Base-by-base conservation (phyloP, 2,797 vertebrate genomes). In the Mergus octosetaceus region DNA sequence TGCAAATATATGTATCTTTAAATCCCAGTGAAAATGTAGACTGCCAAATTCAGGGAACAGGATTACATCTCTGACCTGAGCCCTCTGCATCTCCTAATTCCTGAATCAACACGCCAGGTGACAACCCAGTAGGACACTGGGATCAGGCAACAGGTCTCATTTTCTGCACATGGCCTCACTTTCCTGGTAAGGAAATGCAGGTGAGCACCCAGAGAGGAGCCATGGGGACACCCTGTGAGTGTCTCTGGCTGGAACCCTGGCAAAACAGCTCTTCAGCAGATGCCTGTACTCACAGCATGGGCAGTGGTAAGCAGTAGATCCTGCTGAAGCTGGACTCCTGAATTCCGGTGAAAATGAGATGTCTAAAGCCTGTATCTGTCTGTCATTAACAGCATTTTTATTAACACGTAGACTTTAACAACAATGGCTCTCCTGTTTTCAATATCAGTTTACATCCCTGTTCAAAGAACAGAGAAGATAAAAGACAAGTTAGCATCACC, bases 81-180 rank as follows among this genome's bases (percentile, higher is more conserved):
- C 41, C 27, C 41, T 78, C 12, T 16, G 3, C 19, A 39, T 14
- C 18, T 36, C 54, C 39, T 3, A 41, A 47, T 62, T 45, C n/a
- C 62, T 13, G 51, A 92, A 88, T 39, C 27, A 36, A n/a, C 0
- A 1, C 19, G 61, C n/a, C 56, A 58, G 75, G 30, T 5, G 5
- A 78, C 36, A 39, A 1, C 17, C 24, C 73, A 81, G 32, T 3
- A 1, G 11, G 27, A 47, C 36, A 18, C 2, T 0, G 13, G 17
- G 20, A n/a, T 43, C 30, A 49, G 6, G 3, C n/a, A 71, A 30
- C 49, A 77, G 49, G 38, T 32, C 30, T 36, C 6, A 25, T 25
- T 41, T 71, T 38, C 49, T 21, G 36, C 21, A 64, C 0, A 2
- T 0, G 1, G 54, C 21, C 16, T 43, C 77, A 39, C 9, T 54